Conservation (phyloP, 2,888 invertebrate species). For the Papilio protenor region DNA sequence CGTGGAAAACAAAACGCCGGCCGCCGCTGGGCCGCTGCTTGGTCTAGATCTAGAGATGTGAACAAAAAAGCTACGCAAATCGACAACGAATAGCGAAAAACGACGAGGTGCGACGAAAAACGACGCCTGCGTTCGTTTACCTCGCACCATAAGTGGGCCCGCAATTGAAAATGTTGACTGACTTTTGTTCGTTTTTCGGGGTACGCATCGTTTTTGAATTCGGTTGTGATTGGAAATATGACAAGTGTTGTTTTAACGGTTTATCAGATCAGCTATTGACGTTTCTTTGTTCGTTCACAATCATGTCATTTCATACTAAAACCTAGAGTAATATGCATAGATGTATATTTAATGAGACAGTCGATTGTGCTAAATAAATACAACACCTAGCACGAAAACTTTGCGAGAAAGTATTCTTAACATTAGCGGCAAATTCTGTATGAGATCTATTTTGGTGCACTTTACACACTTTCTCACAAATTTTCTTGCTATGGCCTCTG, state of each 20-base stretch:
- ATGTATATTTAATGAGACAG: too few relatives aligned
- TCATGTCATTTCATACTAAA: too few relatives aligned
- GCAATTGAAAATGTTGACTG: constrained; percentile 41
- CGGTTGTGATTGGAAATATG: constrained; percentile 19
- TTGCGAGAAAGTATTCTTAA: too few relatives aligned
- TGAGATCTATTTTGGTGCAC: too few relatives aligned
- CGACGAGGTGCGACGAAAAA: constrained; percentile 40
- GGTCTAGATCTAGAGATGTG: constrained; percentile 27
- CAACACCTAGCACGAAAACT: too few relatives aligned
- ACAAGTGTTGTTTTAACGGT: neutral
- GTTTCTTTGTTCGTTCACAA: too few relatives aligned
- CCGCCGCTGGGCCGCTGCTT: constrained; percentile 27
- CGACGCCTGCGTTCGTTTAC: constrained; percentile 37
- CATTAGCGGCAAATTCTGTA: too few relatives aligned
- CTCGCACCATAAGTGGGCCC: constrained; percentile 37
- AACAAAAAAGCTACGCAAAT: constrained; percentile 33
- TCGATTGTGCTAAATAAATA: too few relatives aligned
- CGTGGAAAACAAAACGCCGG: constrained; percentile 55
- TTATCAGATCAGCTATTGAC: neutral
- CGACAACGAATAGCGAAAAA: constrained; percentile 38
- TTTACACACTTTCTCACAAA: too few relatives aligned
- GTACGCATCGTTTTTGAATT: constrained; percentile 18
- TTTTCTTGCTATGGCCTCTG: too few relatives aligned
- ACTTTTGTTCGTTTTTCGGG: constrained; percentile 20
- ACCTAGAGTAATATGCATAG: too few relatives aligned